A percentile compares a stretch with the other conserved stretches of the same genome.
Evolutionary conservation across 1,140 invertebrate species (phyloP).

Genomic region (Batillaria attramentaria): DNA sequence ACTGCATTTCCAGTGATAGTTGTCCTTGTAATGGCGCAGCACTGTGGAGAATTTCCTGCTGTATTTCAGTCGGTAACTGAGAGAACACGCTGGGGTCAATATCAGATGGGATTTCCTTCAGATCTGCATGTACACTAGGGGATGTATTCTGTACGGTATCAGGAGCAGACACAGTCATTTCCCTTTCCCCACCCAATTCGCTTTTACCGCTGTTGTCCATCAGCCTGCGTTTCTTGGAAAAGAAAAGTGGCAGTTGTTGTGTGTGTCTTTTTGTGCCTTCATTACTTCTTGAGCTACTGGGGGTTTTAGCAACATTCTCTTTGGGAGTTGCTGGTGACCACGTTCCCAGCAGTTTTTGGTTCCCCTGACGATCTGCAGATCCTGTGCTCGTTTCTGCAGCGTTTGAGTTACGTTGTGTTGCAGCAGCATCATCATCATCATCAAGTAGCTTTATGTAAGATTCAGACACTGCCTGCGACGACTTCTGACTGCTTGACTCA

Average conservation of each 20-base stretch:
- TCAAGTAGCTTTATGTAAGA: background rate
- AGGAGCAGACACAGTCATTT: no score
- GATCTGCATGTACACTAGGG: no score
- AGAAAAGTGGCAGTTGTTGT: no score
- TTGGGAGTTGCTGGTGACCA: no score
- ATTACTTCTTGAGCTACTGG: background rate
- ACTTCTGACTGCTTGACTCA: background rate
- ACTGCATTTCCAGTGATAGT: background rate
- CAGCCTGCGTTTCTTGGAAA: no score
- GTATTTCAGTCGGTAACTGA: constrained; percentile 41
- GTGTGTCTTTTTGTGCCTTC: no score
- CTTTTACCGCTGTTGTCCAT: no score
- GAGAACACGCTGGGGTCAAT: constrained; percentile 42
- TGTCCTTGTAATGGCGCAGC: background rate
- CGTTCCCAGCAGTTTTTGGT: no score
- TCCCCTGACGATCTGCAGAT: no score
- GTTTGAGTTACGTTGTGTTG: background rate
- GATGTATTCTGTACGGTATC: no score
- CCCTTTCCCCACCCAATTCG: no score
- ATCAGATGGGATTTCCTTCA: constrained; percentile 11
- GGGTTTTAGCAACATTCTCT: background rate
- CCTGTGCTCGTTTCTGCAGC: background rate
- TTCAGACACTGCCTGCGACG: no score
- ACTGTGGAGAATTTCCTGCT: constrained; percentile 35
- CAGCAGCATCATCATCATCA: background rate